Evolutionary conservation across 1,140 invertebrate genomes (phyloP), one percentile per base, ranked within the genome.

Genomic region (Fopius arisanus): DNA sequence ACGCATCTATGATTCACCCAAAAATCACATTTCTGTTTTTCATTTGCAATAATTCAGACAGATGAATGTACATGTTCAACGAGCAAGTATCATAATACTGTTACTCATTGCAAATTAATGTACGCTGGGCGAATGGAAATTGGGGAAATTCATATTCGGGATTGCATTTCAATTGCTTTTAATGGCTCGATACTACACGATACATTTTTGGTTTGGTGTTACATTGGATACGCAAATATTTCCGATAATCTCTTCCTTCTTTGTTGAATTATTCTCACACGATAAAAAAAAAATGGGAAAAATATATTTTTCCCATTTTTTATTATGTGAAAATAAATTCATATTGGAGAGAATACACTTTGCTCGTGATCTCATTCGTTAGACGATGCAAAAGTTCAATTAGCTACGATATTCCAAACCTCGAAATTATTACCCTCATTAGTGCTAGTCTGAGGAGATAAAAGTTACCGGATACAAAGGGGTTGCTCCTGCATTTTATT

Each of bases 401-500:
- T 26, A 59, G 21, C 54, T 59, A 59, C 54, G 54, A 59, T 59
- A 59, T 59, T 28, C 54, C 54, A 59, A 59, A 59, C 54, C 21
- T 26, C 54, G 33, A 73, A 74, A 77, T 81, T 75, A 78, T 79
- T 81, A 79, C 78, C 81, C 77, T 82, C 80, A 81, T 82, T 80
- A 81, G 73, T 59, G 75, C 70, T 79, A 76, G 77, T 79, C 78
- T 78, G 77, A 73, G 75, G 76, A 79, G 78, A 80, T 82, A 80
- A 80, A 82, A 82, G 75, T 79, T 78, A 72, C 73, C 74, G 77
- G 78, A 81, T 78, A 80, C 78, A 80, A 81, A 79, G 37, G 40
- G 33, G 75, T 73, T 70, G 40, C 73, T 75, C 78, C 41, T 54
- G 75, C 62, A 76, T 37, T 71, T 82, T 82, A 82, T 82, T 82